phyloP scores from a whole-genome alignment of 2,797 vertebrate species.

The Thunnus albacares region DNA sequence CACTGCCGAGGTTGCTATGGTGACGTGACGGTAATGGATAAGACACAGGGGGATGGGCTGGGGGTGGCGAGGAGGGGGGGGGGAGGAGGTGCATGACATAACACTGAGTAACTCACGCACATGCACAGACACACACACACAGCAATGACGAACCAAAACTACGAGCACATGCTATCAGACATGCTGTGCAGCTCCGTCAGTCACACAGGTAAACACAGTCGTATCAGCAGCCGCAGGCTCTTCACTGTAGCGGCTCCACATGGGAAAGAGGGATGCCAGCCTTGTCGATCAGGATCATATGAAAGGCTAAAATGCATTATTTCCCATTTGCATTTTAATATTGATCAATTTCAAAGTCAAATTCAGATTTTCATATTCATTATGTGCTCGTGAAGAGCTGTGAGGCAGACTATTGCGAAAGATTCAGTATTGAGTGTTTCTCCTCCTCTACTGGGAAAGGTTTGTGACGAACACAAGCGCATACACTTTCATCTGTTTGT shows the following conservation, averaged over 20 bases:
- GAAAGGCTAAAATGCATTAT: not conserved
- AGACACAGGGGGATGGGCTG: constrained; percentile 5
- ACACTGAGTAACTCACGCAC: constrained; percentile 35
- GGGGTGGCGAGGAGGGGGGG: not conserved
- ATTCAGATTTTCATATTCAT: not conserved
- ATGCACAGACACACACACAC: constrained; percentile 9
- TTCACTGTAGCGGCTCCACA: not conserved
- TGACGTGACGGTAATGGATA: constrained; percentile 57
- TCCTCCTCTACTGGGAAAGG: not conserved
- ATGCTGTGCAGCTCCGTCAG: not conserved
- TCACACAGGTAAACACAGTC: constrained; percentile 19
- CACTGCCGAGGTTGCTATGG: constrained; percentile 52
- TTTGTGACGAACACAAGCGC: not conserved
- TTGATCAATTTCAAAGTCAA: not conserved
- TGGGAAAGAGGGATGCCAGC: not conserved
- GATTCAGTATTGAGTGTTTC: not conserved
- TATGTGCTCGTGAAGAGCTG: not conserved
- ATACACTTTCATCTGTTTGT: no score
- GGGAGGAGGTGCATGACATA: constrained; percentile 53
- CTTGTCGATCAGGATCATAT: not conserved
- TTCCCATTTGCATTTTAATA: not conserved
- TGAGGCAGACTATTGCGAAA: not conserved
- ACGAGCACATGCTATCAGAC: constrained; percentile 23
- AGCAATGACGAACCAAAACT: constrained; percentile 23
- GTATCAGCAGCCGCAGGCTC: not conserved